Evolutionary conservation across 2,113 vertebrate species (phyloP), one percentile per base, ranked within the genome.

Genomic region (Lepus timidus): DNA sequence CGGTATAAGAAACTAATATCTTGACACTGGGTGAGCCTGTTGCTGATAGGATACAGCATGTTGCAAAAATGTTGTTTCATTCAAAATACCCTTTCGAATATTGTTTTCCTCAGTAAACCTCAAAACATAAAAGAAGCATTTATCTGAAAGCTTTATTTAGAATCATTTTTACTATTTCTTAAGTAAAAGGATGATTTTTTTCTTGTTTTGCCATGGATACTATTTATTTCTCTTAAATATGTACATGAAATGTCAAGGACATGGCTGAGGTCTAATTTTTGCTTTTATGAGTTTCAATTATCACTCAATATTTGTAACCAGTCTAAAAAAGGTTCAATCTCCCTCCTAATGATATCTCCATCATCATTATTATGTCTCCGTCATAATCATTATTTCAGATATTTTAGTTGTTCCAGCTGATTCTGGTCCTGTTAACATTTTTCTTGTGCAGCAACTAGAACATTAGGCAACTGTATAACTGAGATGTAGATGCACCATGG

Each of bases 101-200:
- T 3, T 74, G 82, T 74, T 94, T 79, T 73, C 89, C 51, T 86
- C 61, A 64, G 31, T 64, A 22, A 78, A 51, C 19, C 12, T 94
- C 85, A 87, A 90, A 83, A 4, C 9, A 36, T 33, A 86, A 87
- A 44, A 64, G 4, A 27, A n/a, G 4, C 2, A 11, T 65, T 36
- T 62, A 49, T 27, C 64, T 36, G 7, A 49, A 73, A 14, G 25
- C 39, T 92, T 83, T 58, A 16, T 13, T 74, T 90, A 87, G 7
- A 14, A 76, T 85, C n/a, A 85, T 62, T 4, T 58, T 58, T 67
- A 12, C 2, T 4, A 61, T 65, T 75, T 73, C n/a, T 76, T 92
- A 71, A 61, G 76, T 65, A 78, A 70, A 49, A 74, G 25, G 31
- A 85, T 67, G 4, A 14, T 3, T 91, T 68, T 85, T 31, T 9